Percentiles rank a stretch among this genome's conserved stretches.
phyloP scores from a whole-genome alignment of 2,113 vertebrate genomes.

The Tapirus terrestris region DNA sequence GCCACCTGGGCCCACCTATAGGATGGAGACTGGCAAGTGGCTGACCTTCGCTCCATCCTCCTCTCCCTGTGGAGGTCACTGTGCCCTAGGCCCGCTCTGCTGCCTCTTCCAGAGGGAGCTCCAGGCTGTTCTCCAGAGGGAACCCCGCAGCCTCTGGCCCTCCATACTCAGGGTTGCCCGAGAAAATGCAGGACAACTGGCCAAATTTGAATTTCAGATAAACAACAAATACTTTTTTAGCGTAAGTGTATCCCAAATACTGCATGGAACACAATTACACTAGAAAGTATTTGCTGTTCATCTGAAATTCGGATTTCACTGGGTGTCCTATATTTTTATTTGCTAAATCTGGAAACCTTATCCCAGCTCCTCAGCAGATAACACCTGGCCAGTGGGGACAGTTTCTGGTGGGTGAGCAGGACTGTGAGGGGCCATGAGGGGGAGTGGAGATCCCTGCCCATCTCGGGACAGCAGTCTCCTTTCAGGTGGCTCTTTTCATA shows the following conservation, averaged over 20 bases:
- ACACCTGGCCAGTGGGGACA: neutral
- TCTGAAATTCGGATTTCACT: neutral
- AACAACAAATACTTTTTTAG: neutral
- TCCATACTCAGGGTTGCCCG: neutral
- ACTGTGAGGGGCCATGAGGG: neutral
- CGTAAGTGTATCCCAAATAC: neutral
- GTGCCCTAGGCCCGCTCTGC: neutral
- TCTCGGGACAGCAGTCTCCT: constrained; percentile 24
- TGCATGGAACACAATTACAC: neutral
- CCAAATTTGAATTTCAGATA: neutral
- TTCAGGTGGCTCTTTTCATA: neutral
- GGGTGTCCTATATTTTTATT: neutral
- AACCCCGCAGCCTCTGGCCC: neutral
- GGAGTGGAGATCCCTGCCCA: neutral
- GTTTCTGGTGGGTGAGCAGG: neutral
- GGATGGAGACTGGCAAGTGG: neutral
- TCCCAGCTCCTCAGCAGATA: neutral
- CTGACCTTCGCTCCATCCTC: neutral
- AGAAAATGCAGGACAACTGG: neutral
- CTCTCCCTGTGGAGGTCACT: neutral
- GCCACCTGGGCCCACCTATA: neutral
- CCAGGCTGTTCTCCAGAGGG: neutral
- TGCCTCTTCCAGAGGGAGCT: neutral
- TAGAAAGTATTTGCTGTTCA: neutral
- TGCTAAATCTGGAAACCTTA: neutral